Conservation (phyloP, 1,140 invertebrate species). For the Pararge aegeria region DNA sequence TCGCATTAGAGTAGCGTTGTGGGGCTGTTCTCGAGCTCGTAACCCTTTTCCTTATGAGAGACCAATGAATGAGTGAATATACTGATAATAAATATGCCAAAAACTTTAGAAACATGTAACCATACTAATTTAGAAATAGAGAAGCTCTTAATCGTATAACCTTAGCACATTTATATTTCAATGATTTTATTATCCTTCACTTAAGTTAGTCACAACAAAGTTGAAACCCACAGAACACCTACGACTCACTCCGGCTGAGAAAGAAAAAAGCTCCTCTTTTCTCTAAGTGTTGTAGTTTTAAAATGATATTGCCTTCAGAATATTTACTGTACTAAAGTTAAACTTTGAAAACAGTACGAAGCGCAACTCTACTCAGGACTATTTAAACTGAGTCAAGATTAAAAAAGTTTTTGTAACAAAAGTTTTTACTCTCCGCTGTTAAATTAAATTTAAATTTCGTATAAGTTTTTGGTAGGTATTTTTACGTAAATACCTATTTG, state of each 20-base stretch:
- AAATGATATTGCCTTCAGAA: constrained; percentile 24
- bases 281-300: constrained; percentile 16
- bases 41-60: too few species aligned
- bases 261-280: constrained; percentile 8
- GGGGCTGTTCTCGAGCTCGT: too few species aligned
- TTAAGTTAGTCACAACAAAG: too few species aligned
- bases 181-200: too few species aligned
- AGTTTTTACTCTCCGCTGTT: neutral
- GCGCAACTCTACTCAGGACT: constrained; percentile 18
- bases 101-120: too few species aligned
- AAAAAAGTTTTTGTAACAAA: constrained; percentile 18
- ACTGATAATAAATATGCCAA: too few species aligned
- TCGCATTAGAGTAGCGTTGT: too few species aligned
- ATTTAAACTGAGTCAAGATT: constrained; percentile 23
- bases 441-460: neutral
- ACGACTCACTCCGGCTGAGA: neutral
- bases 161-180: too few species aligned
- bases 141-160: too few species aligned
- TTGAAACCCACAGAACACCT: neutral
- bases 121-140: too few species aligned
- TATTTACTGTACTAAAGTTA: constrained; percentile 25
- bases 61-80: too few species aligned
- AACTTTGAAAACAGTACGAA: constrained; percentile 21
- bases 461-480: neutral
- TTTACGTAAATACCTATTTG: neutral